These are phyloP conservation scores for Trichomycterus rosablanca DNA, from an alignment of 2,113 vertebrate species.

Conservation along the genomic window DNA sequence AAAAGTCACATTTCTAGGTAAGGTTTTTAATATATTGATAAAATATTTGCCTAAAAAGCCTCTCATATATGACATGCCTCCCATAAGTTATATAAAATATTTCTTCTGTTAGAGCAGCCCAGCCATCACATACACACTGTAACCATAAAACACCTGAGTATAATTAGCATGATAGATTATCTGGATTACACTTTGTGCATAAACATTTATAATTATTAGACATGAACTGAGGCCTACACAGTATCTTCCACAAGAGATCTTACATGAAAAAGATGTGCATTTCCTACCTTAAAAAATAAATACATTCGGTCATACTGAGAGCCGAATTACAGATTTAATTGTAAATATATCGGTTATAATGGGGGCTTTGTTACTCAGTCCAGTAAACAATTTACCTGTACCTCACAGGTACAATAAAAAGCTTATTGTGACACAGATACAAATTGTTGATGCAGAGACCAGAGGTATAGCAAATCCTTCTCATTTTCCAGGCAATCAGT, in stretches of 20 bases:
- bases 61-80: constrained; percentile 25
- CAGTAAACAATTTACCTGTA: constrained; percentile 25
- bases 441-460: constrained; percentile 15
- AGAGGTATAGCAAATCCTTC: constrained; percentile 38
- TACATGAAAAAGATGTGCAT: constrained; percentile 3
- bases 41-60: constrained; percentile 24
- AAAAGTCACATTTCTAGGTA: constrained; percentile 35
- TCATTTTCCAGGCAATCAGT: constrained; percentile 70
- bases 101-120: constrained; percentile 11
- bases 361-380: constrained; percentile 29
- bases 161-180: constrained; percentile 22
- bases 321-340: constrained; percentile 21
- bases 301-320: constrained; percentile 22
- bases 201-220: constrained; percentile 9
- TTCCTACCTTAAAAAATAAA: constrained; percentile 34
- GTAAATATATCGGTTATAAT: not conserved
- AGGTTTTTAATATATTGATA: constrained; percentile 32
- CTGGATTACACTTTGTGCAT: constrained; percentile 19
- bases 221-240: constrained; percentile 22
- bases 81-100: constrained; percentile 9
- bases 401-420: constrained; percentile 26
- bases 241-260: constrained; percentile 13
- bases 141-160: constrained; percentile 44
- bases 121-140: constrained; percentile 15
- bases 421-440: constrained; percentile 35